A percentile compares a stretch with the other conserved stretches of the same genome.
phyloP scores from a whole-genome alignment of 1,140 invertebrate species.

The Drosophila subobscura region DNA sequence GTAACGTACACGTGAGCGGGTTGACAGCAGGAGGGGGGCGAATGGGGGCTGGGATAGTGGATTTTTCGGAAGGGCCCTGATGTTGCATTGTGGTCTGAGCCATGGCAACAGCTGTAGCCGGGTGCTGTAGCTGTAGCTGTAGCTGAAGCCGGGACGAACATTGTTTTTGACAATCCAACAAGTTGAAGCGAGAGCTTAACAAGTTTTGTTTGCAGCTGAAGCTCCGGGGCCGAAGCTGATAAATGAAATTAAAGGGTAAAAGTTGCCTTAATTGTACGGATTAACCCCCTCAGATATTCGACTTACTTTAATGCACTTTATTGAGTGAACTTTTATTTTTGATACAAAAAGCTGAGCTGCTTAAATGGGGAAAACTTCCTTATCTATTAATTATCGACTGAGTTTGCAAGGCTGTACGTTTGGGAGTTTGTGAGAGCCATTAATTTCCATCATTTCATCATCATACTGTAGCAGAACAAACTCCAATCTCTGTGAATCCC shows the following conservation, averaged over 20 bases:
- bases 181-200: slow-evolving; percentile 45
- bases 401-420: no score
- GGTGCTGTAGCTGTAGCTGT: no score
- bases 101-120: slow-evolving; percentile 33
- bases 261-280: slow-evolving; percentile 26
- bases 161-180: slow-evolving; percentile 52
- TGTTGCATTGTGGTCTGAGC: slow-evolving; percentile 40
- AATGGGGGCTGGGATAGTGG: neutral
- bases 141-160: slow-evolving; percentile 9
- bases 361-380: no score
- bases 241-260: slow-evolving; percentile 39
- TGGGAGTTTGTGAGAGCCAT: no score
- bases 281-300: slow-evolving; percentile 3
- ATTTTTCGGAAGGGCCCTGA: neutral
- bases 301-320: slow-evolving; percentile 8
- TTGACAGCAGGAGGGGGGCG: neutral
- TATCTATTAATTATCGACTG: no score
- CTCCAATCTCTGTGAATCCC: no score
- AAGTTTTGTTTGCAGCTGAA: slow-evolving; percentile 31
- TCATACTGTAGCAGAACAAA: no score
- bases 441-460: no score
- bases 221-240: slow-evolving; percentile 30
- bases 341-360: neutral
- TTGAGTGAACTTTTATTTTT: slow-evolving; percentile 3
- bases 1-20: no score